A percentile compares a stretch with the other conserved stretches of the same genome.
phyloP scores from a whole-genome alignment of 2,113 vertebrate genomes.

The Phylloscopus trochilus region DNA sequence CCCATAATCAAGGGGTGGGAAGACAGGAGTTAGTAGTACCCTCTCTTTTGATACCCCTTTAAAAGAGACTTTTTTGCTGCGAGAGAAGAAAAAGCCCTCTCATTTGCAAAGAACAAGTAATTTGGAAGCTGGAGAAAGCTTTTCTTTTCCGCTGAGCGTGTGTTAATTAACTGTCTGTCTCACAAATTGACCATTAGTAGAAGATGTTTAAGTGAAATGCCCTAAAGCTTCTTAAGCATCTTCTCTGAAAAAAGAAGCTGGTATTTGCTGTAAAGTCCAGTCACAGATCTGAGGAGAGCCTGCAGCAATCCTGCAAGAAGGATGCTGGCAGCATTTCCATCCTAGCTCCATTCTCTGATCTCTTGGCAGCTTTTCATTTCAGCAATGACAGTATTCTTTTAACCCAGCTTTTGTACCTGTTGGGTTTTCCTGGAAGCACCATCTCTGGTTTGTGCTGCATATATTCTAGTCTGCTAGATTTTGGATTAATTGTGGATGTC shows the following conservation, averaged over 20 bases:
- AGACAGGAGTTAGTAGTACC: background rate
- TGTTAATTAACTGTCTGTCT: conserved; percentile 45
- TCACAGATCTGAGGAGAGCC: background rate
- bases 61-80: background rate
- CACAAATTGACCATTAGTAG: conserved; percentile 16
- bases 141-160: background rate
- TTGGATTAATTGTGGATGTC: background rate
- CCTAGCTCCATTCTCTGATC: background rate
- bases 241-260: background rate
- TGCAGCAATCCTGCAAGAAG: background rate
- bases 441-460: background rate
- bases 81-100: background rate
- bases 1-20: background rate
- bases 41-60: background rate
- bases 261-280: background rate
- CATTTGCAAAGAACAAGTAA: conserved; percentile 11
- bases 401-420: background rate
- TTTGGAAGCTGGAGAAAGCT: background rate
- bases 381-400: background rate
- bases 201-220: conserved; percentile 17
- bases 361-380: conserved; percentile 15
- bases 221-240: conserved; percentile 1
- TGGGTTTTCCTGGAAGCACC: conserved; percentile 14
- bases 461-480: background rate
- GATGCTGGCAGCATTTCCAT: conserved; percentile 3